A percentile compares a stretch with the other conserved stretches of the same genome.
Conservation (phyloP, 2,888 invertebrate genomes). For the Pyrrhia umbra region DNA sequence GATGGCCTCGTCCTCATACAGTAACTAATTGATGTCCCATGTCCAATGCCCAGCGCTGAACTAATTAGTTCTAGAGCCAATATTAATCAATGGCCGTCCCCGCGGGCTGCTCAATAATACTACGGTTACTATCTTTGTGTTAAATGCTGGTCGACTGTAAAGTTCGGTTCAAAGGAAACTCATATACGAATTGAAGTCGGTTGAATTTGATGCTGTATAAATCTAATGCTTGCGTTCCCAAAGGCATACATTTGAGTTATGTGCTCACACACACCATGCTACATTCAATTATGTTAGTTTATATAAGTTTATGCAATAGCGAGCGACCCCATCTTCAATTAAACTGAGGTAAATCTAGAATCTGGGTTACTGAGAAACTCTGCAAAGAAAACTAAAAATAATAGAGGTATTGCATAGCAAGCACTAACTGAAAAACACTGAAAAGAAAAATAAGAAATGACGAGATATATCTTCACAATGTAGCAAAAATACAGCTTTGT, state of each 20-base stretch:
- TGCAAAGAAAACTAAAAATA: no score
- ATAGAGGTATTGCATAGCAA: not conserved
- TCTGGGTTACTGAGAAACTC: not conserved
- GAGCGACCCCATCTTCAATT: no score
- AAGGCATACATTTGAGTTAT: not conserved
- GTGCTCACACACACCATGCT: not conserved
- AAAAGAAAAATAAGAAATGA: no score
- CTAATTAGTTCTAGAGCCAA: constrained; percentile 43
- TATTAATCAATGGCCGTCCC: constrained; percentile 47
- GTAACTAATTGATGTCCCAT: constrained; percentile 38
- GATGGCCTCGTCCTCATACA: constrained; percentile 22
- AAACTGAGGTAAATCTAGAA: no score
- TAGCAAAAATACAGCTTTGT: not conserved
- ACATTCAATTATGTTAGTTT: no score
- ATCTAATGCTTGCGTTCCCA: not conserved
- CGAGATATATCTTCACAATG: not conserved
- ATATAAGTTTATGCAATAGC: not conserved
- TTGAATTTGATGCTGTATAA: not conserved
- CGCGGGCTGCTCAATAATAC: constrained; percentile 1
- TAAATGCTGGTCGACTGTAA: not conserved
- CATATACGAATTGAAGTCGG: not conserved
- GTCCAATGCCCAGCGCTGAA: constrained; percentile 35
- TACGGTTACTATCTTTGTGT: not conserved
- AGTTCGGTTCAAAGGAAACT: not conserved
- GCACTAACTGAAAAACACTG: no score